These are phyloP conservation scores for Leptatherina wallacei DNA, from an alignment of 2,797 vertebrate species.

Conservation along the genomic window DNA sequence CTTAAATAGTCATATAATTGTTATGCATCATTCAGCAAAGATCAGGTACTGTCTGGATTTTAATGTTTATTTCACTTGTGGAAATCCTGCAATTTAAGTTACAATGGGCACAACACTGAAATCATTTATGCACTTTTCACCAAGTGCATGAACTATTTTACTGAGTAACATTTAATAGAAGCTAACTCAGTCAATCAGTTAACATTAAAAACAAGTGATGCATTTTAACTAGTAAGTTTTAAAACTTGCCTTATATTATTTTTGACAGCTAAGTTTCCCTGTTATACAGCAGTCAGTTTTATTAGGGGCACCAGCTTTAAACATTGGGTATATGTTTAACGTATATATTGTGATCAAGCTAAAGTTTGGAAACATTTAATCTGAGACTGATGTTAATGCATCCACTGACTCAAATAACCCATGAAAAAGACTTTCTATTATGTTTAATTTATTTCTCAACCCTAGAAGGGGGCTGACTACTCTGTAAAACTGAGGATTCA, in stretches of 20 bases:
- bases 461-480: constrained; percentile 26
- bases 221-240: not conserved
- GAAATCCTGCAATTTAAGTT: not conserved
- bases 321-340: not conserved
- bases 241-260: not conserved
- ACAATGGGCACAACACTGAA: not conserved
- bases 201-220: not conserved
- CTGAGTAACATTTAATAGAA: not conserved
- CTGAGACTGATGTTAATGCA: constrained; percentile 1
- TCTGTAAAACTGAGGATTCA: constrained; percentile 31
- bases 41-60: not conserved
- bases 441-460: constrained; percentile 24
- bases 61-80: not conserved
- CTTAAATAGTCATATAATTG: not conserved
- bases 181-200: not conserved
- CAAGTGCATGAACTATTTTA: not conserved
- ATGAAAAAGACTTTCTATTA: not conserved
- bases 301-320: not conserved
- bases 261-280: not conserved
- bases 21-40: not conserved
- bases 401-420: constrained; percentile 8
- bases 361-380: constrained; percentile 2
- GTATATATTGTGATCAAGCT: not conserved
- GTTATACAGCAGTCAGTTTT: not conserved
- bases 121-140: not conserved